A percentile compares a stretch with the other conserved stretches of the same genome.
Evolutionary conservation across 2,797 vertebrate genomes (phyloP).

Genomic region (Poeciliopsis presidionis): DNA sequence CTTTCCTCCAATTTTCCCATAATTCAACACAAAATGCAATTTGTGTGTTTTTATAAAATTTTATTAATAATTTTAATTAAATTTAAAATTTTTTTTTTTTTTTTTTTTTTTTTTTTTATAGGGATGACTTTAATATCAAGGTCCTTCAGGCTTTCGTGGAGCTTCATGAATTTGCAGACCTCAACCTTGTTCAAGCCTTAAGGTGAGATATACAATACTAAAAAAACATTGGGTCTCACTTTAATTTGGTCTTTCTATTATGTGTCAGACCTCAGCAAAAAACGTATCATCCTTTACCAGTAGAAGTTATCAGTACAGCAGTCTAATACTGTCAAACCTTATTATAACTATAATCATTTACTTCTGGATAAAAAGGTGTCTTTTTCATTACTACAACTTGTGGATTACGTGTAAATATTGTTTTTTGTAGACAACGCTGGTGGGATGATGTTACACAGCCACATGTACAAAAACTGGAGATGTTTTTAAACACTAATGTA

Average conservation of each 20-base stretch:
- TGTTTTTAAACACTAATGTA: neutral
- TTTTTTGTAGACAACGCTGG: neutral
- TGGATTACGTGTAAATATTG: neutral
- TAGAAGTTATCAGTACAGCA: neutral
- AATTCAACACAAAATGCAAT: too few relatives aligned
- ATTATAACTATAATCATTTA: neutral
- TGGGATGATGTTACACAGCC: neutral
- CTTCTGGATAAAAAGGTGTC: neutral
- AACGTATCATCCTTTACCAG: neutral
- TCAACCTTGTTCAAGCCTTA: conserved; percentile 97
- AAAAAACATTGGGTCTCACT: neutral
- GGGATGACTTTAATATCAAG: conserved; percentile 97
- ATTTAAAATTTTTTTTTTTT: too few relatives aligned
- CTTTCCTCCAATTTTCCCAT: too few relatives aligned
- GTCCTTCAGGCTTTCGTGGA: conserved; percentile 97
- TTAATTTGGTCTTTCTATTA: neutral
- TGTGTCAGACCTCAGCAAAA: neutral
- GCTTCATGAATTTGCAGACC: conserved; percentile 97
- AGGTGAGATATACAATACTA: conserved; percentile 76
- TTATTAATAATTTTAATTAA: too few relatives aligned
- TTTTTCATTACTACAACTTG: neutral
- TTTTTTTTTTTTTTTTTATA: conserved; percentile 56
- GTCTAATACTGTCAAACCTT: neutral
- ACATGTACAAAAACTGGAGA: neutral
- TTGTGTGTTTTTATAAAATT: too few relatives aligned